These are phyloP conservation scores for Zootoca vivipara DNA, from an alignment of 2,113 vertebrate genomes.

Conservation along the genomic window DNA sequence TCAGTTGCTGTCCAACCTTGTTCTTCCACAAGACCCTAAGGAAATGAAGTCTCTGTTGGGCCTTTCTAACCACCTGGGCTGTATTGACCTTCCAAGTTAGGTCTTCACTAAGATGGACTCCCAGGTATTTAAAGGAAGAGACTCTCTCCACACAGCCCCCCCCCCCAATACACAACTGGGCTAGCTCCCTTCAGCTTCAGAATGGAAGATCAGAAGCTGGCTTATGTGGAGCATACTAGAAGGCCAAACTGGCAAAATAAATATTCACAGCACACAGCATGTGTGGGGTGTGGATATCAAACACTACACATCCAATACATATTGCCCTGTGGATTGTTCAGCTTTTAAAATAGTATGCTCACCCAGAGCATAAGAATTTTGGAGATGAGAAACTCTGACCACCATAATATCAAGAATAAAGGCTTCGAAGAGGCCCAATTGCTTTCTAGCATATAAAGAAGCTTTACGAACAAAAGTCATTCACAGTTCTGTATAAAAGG, in stretches of 20 bases:
- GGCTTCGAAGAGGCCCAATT: background rate
- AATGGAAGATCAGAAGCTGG: background rate
- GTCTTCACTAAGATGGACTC: too few relatives aligned
- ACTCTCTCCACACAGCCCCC: too few relatives aligned
- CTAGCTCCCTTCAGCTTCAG: too few relatives aligned
- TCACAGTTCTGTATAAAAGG: background rate
- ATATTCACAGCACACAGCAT: background rate
- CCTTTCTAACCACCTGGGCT: too few relatives aligned
- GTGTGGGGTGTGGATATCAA: background rate
- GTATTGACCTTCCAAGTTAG: too few relatives aligned
- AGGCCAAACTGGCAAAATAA: background rate
- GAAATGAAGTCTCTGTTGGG: too few relatives aligned
- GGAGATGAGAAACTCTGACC: background rate
- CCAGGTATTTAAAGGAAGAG: too few relatives aligned
- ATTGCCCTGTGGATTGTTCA: background rate
- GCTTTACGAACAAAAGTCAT: background rate
- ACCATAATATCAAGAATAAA: background rate
- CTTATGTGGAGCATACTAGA: background rate
- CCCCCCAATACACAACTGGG: too few relatives aligned
- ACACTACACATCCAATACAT: background rate
- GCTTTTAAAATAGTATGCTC: background rate
- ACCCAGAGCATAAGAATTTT: accelerated
- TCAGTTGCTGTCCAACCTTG: too few relatives aligned
- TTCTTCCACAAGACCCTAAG: too few relatives aligned
- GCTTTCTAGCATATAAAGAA: background rate